Evolutionary conservation across 2,888 invertebrate species (phyloP).

Genomic region (Sialis lutaria): DNA sequence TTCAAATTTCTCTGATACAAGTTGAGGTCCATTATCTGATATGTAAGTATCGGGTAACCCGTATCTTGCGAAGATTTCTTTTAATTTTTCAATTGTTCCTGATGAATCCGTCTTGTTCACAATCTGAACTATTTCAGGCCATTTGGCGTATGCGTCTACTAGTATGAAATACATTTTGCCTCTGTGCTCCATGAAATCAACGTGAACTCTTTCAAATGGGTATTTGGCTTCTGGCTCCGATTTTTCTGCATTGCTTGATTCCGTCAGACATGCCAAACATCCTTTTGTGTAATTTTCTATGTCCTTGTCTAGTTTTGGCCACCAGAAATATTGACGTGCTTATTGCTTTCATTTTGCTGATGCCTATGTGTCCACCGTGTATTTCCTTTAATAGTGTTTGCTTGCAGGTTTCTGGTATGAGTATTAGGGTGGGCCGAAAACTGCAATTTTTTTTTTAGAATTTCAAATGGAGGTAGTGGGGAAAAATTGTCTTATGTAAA

Average conservation of each 20-base stretch:
- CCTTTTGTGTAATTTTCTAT: not conserved
- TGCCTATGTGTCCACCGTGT: not conserved
- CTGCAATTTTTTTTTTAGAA: no score
- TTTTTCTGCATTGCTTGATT: not conserved
- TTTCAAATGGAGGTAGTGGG: no score
- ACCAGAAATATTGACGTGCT: not conserved
- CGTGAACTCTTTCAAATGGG: not conserved
- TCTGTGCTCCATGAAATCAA: not conserved
- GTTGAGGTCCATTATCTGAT: not conserved
- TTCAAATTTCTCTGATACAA: not conserved
- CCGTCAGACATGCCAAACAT: not conserved
- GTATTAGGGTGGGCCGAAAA: no score
- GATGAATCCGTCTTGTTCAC: not conserved
- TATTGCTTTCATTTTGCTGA: not conserved
- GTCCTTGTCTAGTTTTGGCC: not conserved
- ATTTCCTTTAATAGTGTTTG: not conserved
- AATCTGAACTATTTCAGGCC: not conserved
- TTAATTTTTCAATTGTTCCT: not conserved
- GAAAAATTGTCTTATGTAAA: no score
- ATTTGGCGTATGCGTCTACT: not conserved
- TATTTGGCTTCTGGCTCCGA: not conserved
- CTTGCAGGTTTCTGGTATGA: not conserved
- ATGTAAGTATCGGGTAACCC: not conserved
- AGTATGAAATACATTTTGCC: not conserved
- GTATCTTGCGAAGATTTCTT: not conserved